Evolutionary conservation across 2,797 vertebrate genomes (phyloP).

Genomic region (Poecile montanus): DNA sequence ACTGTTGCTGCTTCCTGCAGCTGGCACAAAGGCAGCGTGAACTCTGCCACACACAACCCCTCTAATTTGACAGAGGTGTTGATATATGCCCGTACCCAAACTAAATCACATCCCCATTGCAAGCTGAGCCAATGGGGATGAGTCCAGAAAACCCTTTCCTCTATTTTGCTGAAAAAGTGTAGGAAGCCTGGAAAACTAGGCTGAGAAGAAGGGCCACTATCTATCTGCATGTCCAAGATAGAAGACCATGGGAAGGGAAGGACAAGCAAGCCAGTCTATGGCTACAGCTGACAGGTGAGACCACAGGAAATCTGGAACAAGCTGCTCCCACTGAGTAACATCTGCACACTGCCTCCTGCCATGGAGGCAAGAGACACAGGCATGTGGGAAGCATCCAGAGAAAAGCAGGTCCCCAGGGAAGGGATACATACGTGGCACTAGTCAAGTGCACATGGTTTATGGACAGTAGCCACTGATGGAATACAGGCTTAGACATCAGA

Average conservation of each 20-base stretch:
- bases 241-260: rapidly evolving
- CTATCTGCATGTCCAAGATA: not conserved
- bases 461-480: not conserved
- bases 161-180: not conserved
- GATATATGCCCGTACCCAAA: not conserved
- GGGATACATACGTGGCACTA: not conserved
- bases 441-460: not conserved
- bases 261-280: not conserved
- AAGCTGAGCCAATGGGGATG: not conserved
- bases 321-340: not conserved
- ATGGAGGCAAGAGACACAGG: rapidly evolving
- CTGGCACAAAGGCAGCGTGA: not conserved
- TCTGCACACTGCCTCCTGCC: not conserved
- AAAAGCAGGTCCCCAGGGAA: not conserved
- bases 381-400: not conserved
- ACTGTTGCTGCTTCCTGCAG: not conserved
- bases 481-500: not conserved
- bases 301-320: not conserved
- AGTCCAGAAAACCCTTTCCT: not conserved
- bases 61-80: not conserved
- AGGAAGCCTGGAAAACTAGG: not conserved
- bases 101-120: not conserved
- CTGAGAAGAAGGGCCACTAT: not conserved
- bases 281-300: not conserved
- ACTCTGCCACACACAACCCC: not conserved